These are phyloP conservation scores for Pedionomus torquatus DNA, from an alignment of 2,113 vertebrate species.

Conservation along the genomic window DNA sequence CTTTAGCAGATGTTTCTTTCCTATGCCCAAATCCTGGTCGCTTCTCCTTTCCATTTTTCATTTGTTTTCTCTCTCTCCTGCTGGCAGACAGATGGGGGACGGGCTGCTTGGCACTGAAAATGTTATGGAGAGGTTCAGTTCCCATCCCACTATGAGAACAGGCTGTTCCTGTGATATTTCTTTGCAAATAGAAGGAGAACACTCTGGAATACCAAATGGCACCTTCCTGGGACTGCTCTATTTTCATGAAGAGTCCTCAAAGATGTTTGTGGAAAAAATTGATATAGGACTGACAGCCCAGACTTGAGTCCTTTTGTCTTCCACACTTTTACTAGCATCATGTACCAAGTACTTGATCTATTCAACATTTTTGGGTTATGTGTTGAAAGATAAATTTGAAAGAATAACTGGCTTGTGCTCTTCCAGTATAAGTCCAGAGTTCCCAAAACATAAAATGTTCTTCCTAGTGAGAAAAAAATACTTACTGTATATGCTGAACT, in stretches of 20 bases:
- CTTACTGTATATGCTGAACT: not conserved
- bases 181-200: constrained; percentile 31
- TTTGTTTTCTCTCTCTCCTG: constrained; percentile 55
- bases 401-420: not conserved
- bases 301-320: not conserved
- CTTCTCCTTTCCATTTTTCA: constrained; percentile 30
- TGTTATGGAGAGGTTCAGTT: constrained; percentile 31
- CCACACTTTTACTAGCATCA: not conserved
- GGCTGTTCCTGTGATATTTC: constrained; percentile 61
- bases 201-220: constrained; percentile 34
- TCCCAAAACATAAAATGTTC: constrained; percentile 8
- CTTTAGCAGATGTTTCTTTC: constrained; percentile 40
- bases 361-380: not conserved
- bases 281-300: not conserved
- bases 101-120: constrained; percentile 47
- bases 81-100: constrained; percentile 54
- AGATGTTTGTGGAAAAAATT: not conserved
- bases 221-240: not conserved
- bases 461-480: not conserved
- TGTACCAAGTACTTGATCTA: not conserved
- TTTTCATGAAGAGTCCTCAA: not conserved
- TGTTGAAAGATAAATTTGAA: not conserved
- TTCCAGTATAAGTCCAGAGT: not conserved
- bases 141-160: constrained; percentile 48
- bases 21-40: not conserved